phyloP scores from a whole-genome alignment of 1,140 invertebrate species.

The Bemisia tabaci region DNA sequence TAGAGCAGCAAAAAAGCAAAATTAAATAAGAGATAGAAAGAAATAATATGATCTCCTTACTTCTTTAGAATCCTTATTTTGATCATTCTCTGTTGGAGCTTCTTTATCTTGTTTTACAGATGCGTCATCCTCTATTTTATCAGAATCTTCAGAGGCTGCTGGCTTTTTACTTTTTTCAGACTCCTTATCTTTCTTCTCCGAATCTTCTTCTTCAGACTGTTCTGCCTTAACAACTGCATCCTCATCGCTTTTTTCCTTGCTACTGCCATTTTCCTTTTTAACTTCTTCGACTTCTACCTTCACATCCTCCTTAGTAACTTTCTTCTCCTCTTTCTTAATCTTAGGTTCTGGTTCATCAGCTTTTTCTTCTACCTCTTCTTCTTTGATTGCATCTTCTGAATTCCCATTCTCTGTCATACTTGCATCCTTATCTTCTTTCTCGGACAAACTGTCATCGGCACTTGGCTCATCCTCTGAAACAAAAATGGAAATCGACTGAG shows the following conservation, averaged over 20 bases:
- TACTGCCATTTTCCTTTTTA: slow-evolving; percentile 22
- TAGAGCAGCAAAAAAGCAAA: no score
- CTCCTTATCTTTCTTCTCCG: no score
- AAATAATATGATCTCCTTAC: no score
- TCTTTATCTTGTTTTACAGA: slow-evolving; percentile 2
- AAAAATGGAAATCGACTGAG: not conserved
- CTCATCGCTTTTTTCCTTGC: slow-evolving; percentile 28
- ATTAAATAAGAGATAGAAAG: no score
- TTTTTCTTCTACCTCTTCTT: slow-evolving; percentile 15
- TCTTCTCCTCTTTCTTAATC: slow-evolving; percentile 26
- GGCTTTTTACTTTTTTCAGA: no score
- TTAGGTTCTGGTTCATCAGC: slow-evolving; percentile 14
- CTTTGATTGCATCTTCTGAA: slow-evolving; percentile 5
- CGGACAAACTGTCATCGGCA: not conserved
- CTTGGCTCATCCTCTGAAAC: slow-evolving; percentile 6
- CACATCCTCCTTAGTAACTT: slow-evolving; percentile 29
- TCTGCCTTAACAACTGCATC: slow-evolving; percentile 13
- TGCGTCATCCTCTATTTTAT: slow-evolving; percentile 1
- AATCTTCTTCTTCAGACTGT: slow-evolving; percentile 15
- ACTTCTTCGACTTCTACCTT: slow-evolving; percentile 21
- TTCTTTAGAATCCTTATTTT: slow-evolving; percentile 4
- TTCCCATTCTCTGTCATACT: not conserved
- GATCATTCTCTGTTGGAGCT: slow-evolving; percentile 9
- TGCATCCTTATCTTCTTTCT: slow-evolving; percentile 12
- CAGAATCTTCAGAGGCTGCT: not conserved